Evolutionary conservation across 2,113 vertebrate species (phyloP), one percentile per base, ranked within the genome.

Genomic region (Limanda limanda): DNA sequence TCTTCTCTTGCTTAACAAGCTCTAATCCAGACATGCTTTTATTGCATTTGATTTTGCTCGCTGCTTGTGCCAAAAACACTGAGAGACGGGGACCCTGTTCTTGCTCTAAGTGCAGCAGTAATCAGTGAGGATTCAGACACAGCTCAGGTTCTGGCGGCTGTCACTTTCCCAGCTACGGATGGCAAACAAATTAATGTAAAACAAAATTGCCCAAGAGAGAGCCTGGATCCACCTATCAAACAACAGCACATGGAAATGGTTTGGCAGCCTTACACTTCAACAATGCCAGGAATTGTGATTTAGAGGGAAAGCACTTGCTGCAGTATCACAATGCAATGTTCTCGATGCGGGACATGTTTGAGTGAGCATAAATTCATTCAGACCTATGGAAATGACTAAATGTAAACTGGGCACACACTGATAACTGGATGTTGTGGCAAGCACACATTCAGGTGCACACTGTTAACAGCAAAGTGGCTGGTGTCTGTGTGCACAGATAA

Each of bases 11-110:
- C 82, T 86, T 91, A 92, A 93, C 88, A 89, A 92, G 90, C 92
- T 91, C 87, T 94, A 94, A 94, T 94, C 92, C 91, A 93, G 91
- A 91, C 91, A 93, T 90, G 92, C 91, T 93, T 93, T 93, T 87
- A 92, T 92, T 93, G 90, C 86, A 89, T 89, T 92, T 92, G 84
- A 89, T 91, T 92, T 91, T 88, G 68, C 71, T 84, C 40, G 75
- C 83, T 83, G 56, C 62, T 71, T 21, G 76, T 90, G 91, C 92
- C 92, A 92, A 83, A 82, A 85, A 65, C 51, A 71, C 79, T 74
- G 81, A 84, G 83, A 90, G 83, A 85, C 81, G 57, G 83, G 85
- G 79, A 69, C 79, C 72, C 77, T 78, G 72, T 71, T 85, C 68
- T 40, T 68, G 40, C 78, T 87, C 79, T 73, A 58, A 79, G 88